Conservation (phyloP, 2,888 invertebrate genomes). For the Poecilobothrus nobilitatus region DNA sequence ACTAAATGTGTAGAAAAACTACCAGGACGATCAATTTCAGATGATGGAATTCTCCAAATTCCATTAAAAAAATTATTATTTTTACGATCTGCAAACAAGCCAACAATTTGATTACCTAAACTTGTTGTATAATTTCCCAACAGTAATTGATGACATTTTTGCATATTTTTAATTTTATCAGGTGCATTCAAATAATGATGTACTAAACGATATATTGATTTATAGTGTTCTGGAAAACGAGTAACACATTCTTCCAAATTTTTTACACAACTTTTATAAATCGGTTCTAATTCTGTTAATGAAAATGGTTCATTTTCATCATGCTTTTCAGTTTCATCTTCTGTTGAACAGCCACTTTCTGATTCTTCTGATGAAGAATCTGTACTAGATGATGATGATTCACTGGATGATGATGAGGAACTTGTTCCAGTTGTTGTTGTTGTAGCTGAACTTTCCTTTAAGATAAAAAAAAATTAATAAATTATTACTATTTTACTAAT, state of each 20-base stretch:
- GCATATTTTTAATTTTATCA: conserved; percentile 57
- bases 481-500: neutral
- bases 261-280: conserved; percentile 60
- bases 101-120: conserved; percentile 59
- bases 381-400: conserved; percentile 43
- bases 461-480: neutral
- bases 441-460: conserved; percentile 40
- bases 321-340: conserved; percentile 27
- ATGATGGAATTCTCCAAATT: conserved; percentile 83
- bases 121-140: conserved; percentile 60
- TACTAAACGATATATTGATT: conserved; percentile 80
- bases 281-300: conserved; percentile 39
- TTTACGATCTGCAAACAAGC: conserved; percentile 79
- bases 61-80: conserved; percentile 84
- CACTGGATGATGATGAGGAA: conserved; percentile 42
- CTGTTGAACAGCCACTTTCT: conserved; percentile 38
- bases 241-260: conserved; percentile 78
- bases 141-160: conserved; percentile 62
- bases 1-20: conserved; percentile 88
- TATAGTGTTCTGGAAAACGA: conserved; percentile 85
- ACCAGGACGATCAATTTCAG: conserved; percentile 86
- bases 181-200: conserved; percentile 69
- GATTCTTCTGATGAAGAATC: conserved; percentile 46
- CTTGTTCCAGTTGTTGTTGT: conserved; percentile 37
- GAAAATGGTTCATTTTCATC: conserved; percentile 28